These are phyloP conservation scores for Lasioglossum leucozonium DNA, from an alignment of 2,888 invertebrate genomes.

Conservation along the genomic window DNA sequence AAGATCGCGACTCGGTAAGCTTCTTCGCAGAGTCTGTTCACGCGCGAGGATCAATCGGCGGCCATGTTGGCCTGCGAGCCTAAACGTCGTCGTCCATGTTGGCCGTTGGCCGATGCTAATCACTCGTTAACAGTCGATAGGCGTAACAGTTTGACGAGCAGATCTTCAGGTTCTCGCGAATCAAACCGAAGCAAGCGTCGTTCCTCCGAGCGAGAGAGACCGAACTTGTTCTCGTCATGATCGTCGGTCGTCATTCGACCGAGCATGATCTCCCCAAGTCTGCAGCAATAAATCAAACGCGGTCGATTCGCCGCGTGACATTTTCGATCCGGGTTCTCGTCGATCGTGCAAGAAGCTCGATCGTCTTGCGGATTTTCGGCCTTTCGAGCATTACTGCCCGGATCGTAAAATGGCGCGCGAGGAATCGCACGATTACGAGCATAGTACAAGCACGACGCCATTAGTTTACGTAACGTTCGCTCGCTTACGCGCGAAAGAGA, in stretches of 20 bases:
- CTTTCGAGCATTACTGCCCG: no score
- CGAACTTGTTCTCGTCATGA: slow-evolving; percentile 52
- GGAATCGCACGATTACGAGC: neutral
- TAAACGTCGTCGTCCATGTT: neutral
- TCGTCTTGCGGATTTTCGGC: neutral
- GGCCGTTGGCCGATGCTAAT: neutral
- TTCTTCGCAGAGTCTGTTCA: neutral
- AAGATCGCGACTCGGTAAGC: neutral
- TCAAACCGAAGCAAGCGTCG: neutral
- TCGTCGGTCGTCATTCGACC: slow-evolving; percentile 37
- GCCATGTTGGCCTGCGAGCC: neutral
- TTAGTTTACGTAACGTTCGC: slow-evolving; percentile 28
- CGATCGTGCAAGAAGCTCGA: neutral
- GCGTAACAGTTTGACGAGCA: slow-evolving; percentile 26
- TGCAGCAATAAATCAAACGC: slow-evolving; percentile 51
- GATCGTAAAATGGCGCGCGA: neutral
- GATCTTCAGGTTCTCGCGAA: neutral
- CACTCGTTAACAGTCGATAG: neutral
- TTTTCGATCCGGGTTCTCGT: neutral
- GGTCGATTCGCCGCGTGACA: neutral
- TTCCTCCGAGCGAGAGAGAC: neutral
- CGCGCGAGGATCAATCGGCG: neutral
- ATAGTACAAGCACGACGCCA: slow-evolving; percentile 38
- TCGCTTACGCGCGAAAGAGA: neutral
- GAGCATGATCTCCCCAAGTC: slow-evolving; percentile 1